These are phyloP conservation scores for Platygyra sinensis DNA, from an alignment of 64 coral and sea anemone species.

Conservation along the genomic window DNA sequence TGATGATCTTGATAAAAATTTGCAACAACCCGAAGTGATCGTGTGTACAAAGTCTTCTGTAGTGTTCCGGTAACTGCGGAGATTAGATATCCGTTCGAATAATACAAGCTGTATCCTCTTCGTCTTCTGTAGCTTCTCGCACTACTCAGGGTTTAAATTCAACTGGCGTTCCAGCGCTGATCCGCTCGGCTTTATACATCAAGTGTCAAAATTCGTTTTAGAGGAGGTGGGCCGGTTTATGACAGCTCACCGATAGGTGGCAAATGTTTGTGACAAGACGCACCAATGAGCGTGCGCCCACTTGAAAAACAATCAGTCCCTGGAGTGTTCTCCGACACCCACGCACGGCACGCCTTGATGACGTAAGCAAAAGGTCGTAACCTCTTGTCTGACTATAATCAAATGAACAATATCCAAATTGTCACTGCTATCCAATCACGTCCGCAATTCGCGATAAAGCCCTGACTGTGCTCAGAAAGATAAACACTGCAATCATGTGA, in stretches of 20 bases:
- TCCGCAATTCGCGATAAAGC: slow-evolving; percentile 42
- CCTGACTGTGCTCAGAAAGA: slow-evolving; percentile 70
- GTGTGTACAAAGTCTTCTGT: not conserved
- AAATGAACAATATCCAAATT: slow-evolving; percentile 70
- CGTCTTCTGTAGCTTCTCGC: not conserved
- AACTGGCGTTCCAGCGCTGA: not conserved
- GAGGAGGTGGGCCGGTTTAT: slow-evolving; percentile 73
- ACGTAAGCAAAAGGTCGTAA: slow-evolving; percentile 83
- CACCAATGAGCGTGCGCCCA: slow-evolving; percentile 65
- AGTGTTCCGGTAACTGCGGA: slow-evolving; percentile 2
- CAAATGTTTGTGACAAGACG: slow-evolving; percentile 62
- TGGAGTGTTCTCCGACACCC: slow-evolving; percentile 79
- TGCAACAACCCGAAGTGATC: not conserved
- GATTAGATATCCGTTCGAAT: slow-evolving; percentile 20
- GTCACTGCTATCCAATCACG: slow-evolving; percentile 72
- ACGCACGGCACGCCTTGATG: slow-evolving; percentile 80
- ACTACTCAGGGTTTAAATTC: not conserved
- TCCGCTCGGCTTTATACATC: slow-evolving; percentile 55
- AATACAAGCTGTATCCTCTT: not conserved
- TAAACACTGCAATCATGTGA: slow-evolving; percentile 43
- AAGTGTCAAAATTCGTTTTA: slow-evolving; percentile 39
- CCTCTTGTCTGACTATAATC: slow-evolving; percentile 50
- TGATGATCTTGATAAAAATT: not conserved
- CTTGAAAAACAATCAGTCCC: slow-evolving; percentile 85
- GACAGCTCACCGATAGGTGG: slow-evolving; percentile 91